Conservation (phyloP, 2,797 vertebrate genomes). For the Poecilia wingei region DNA sequence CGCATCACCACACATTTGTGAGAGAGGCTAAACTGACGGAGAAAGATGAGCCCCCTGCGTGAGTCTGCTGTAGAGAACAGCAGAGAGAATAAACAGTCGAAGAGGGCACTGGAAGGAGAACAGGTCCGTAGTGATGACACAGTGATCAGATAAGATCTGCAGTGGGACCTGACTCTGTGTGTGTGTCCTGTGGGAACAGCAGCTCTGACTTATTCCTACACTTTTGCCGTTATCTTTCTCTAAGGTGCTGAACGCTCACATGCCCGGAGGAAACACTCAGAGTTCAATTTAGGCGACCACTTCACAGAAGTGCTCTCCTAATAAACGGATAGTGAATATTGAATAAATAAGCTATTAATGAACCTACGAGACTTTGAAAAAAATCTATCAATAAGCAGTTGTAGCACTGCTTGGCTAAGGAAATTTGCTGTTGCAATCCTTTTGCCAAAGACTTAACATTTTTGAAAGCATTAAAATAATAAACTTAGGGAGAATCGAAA, state of each 20-base stretch:
- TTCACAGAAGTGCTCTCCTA: not conserved
- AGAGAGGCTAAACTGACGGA: constrained; percentile 54
- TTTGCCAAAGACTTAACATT: not conserved
- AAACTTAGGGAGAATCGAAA: not conserved
- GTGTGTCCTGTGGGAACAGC: constrained; percentile 77
- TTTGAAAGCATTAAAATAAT: not conserved
- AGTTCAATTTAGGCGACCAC: constrained; percentile 17
- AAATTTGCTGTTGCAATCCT: not conserved
- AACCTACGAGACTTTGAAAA: not conserved
- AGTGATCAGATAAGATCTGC: constrained; percentile 75
- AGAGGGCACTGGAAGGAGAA: constrained; percentile 55
- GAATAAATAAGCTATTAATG: not conserved
- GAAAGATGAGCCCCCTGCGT: constrained; percentile 64
- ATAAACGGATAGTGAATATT: not conserved
- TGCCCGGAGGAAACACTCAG: constrained; percentile 33
- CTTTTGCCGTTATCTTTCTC: constrained; percentile 42
- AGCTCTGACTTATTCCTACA: constrained; percentile 54
- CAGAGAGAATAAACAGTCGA: constrained; percentile 49
- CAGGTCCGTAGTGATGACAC: constrained; percentile 67
- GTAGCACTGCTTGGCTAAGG: not conserved
- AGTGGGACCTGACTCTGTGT: constrained; percentile 64
- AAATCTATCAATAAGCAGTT: not conserved
- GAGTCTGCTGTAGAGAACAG: constrained; percentile 38
- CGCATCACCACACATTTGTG: constrained; percentile 28
- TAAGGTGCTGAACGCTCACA: constrained; percentile 14